Percentiles rank a stretch among this genome's conserved stretches.
Evolutionary conservation across 2,888 invertebrate species (phyloP).

Genomic region (Camptogramma bilineatum): DNA sequence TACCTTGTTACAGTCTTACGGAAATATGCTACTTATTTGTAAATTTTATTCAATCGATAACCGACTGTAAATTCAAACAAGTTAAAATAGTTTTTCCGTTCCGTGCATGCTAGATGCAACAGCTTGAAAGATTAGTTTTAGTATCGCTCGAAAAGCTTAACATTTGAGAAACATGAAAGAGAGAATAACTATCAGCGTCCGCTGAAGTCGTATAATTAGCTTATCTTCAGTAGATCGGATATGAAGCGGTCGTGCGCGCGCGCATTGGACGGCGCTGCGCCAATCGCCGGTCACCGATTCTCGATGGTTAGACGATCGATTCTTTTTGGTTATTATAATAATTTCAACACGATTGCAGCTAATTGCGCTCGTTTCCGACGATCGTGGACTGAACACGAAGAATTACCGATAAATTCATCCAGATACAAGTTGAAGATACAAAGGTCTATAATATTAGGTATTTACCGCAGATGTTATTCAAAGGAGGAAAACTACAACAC

Average conservation of each 20-base stretch:
- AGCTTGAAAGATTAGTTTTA: conserved; percentile 2
- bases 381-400: conserved; percentile 68
- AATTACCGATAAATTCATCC: conserved; percentile 68
- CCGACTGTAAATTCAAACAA: conserved; percentile 7
- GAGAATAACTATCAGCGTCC: conserved; percentile 71
- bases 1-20: conserved; percentile 39
- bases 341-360: conserved; percentile 81
- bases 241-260: conserved; percentile 69
- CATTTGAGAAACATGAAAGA: conserved; percentile 71
- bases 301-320: conserved; percentile 76
- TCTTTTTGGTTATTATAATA: conserved; percentile 85
- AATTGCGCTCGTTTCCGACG: conserved; percentile 81
- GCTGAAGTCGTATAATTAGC: conserved; percentile 74
- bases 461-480: conserved; percentile 17
- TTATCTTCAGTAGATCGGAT: conserved; percentile 77
- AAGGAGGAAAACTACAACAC: conserved; percentile 28
- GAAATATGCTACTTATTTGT: conserved; percentile 13
- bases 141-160: conserved; percentile 57
- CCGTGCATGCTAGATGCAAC: not conserved
- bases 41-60: conserved; percentile 7
- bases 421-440: conserved; percentile 50
- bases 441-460: conserved; percentile 38
- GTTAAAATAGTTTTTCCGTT: conserved; percentile 2
- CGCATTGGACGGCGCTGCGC: conserved; percentile 78
- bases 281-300: conserved; percentile 73